phyloP scores from a whole-genome alignment of 1,140 invertebrate species.

The Elymnias hypermnestra region DNA sequence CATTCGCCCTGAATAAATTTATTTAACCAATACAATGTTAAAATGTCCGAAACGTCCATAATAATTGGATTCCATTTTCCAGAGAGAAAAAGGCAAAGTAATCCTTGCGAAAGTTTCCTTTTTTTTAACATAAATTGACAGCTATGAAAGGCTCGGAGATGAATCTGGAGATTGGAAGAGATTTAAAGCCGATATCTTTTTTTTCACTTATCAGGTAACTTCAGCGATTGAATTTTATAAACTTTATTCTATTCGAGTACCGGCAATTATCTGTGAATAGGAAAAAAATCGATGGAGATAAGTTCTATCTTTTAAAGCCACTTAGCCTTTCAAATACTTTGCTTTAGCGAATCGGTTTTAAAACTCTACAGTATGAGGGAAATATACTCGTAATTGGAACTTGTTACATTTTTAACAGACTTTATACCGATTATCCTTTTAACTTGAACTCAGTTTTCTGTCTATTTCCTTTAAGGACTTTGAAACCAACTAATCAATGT shows the following conservation, averaged over 20 bases:
- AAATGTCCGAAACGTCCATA: slow-evolving; percentile 24
- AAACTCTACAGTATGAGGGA: slow-evolving; percentile 6
- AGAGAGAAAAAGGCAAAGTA: slow-evolving; percentile 32
- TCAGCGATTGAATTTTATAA: slow-evolving; percentile 23
- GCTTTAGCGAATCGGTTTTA: slow-evolving; percentile 10
- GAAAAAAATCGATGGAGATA: slow-evolving; percentile 16
- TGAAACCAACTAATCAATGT: too few species aligned
- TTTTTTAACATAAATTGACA: slow-evolving; percentile 48
- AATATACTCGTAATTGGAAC: slow-evolving; percentile 11
- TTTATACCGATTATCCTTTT: neutral
- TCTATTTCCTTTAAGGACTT: too few species aligned
- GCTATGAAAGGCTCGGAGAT: slow-evolving; percentile 41
- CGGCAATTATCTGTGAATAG: slow-evolving; percentile 23
- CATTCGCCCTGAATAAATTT: slow-evolving; percentile 22
- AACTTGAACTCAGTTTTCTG: neutral
- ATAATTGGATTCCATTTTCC: slow-evolving; percentile 38
- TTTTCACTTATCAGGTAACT: slow-evolving; percentile 35
- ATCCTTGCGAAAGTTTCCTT: slow-evolving; percentile 35
- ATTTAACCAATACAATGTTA: slow-evolving; percentile 27
- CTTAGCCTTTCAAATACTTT: slow-evolving; percentile 20
- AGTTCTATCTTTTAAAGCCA: slow-evolving; percentile 19
- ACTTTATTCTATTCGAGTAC: slow-evolving; percentile 26
- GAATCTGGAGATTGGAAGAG: slow-evolving; percentile 39
- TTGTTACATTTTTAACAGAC: neutral
- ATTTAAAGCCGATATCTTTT: slow-evolving; percentile 39